Evolutionary conservation across 1,140 invertebrate species (phyloP).

Genomic region (Solenopsis invicta): DNA sequence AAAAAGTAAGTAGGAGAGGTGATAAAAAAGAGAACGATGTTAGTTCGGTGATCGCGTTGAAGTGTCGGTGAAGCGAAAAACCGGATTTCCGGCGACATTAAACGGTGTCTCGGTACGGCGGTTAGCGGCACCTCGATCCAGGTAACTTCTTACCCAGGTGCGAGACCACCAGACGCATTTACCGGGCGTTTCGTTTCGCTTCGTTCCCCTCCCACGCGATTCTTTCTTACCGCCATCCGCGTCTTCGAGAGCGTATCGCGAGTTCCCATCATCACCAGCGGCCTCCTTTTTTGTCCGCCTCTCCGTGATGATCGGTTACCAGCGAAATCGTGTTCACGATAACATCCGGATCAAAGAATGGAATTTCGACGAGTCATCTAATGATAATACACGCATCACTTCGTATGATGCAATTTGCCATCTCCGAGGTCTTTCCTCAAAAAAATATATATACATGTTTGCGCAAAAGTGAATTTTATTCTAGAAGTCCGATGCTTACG

Average conservation of each 20-base stretch:
- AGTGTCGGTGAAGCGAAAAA: conserved; percentile 59
- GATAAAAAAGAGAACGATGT: conserved; percentile 31
- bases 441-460: neutral
- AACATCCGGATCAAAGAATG: conserved; percentile 48
- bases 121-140: conserved; percentile 65
- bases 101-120: conserved; percentile 63
- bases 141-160: conserved; percentile 77
- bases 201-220: conserved; percentile 66
- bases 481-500: too few species aligned
- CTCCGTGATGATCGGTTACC: conserved; percentile 56
- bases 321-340: conserved; percentile 52
- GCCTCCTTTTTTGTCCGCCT: conserved; percentile 39
- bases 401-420: neutral
- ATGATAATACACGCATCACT: conserved; percentile 51
- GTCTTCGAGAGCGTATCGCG: conserved; percentile 53
- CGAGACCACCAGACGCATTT: conserved; percentile 69
- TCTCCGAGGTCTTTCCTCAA: neutral
- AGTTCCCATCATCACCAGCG: conserved; percentile 57
- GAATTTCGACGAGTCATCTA: conserved; percentile 54
- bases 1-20: neutral
- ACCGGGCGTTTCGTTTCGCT: conserved; percentile 64
- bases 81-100: conserved; percentile 71
- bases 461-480: conserved; percentile 1
- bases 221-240: conserved; percentile 62
- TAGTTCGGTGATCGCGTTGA: conserved; percentile 47